Evolutionary conservation across 2,888 invertebrate genomes (phyloP).

Genomic region (Gastrophysa polygoni): DNA sequence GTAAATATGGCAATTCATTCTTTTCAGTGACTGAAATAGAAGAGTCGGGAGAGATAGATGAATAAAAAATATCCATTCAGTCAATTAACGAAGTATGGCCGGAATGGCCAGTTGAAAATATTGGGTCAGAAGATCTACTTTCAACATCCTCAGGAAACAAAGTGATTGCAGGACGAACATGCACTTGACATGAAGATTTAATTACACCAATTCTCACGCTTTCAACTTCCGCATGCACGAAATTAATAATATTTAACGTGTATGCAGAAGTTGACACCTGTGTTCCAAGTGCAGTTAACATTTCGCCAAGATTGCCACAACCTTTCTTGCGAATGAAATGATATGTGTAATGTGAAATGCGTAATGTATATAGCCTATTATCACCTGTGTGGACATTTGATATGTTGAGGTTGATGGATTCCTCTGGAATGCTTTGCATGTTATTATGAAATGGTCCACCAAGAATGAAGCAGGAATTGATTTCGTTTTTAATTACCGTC

Average conservation of each 20-base stretch:
- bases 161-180: slow-evolving; percentile 19
- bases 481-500: too few relatives aligned
- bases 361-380: neutral
- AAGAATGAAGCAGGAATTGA: too few relatives aligned
- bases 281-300: slow-evolving; percentile 34
- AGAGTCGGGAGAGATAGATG: too few relatives aligned
- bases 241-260: slow-evolving; percentile 35
- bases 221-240: slow-evolving; percentile 34
- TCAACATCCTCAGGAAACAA: slow-evolving; percentile 22
- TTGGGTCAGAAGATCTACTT: too few relatives aligned
- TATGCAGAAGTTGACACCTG: slow-evolving; percentile 36
- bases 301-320: slow-evolving; percentile 23
- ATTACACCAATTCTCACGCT: slow-evolving; percentile 43
- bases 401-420: neutral
- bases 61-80: too few relatives aligned
- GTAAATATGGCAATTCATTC: too few relatives aligned
- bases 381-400: neutral
- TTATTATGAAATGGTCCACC: too few relatives aligned
- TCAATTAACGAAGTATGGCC: too few relatives aligned
- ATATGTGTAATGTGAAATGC: neutral
- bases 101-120: too few relatives aligned
- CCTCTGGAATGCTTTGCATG: neutral
- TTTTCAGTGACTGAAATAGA: too few relatives aligned
- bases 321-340: neutral
- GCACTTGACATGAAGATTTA: slow-evolving; percentile 29